Base-by-base conservation (phyloP, 2,113 vertebrate species). In the Aplodontia rufa region DNA sequence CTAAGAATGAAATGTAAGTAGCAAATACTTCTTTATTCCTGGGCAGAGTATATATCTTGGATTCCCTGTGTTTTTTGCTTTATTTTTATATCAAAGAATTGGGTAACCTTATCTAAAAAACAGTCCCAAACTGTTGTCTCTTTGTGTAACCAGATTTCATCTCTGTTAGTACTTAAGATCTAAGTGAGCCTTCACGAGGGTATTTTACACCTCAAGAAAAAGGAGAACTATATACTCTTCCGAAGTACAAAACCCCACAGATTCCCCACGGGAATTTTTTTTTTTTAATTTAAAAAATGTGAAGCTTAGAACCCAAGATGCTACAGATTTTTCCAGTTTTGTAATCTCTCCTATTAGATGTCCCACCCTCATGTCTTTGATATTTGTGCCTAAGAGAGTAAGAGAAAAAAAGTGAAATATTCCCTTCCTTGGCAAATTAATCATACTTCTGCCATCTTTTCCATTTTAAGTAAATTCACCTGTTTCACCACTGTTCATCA, bases 11-110 rank as follows among this genome's bases (percentile, higher is more conserved):
- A 62, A 80, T 11, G 55, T 79, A 89, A 94, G 75, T 13, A 68
- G 35, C 13, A 78, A 51, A 45, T 74, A 68, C 55, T 62, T 94
- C 20, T 76, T 76, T 81, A 92, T 71, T 94, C 32, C 32, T 96
- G 28, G 28, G 30, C 13, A 35, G 60, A 85, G 53, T 85, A 24
- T 66, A 49, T 87, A 30, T 86, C 20, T 14, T 66, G 22, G 10
- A 71, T 68, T n/a, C 17, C 40, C 4, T 89, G 17, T 42, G 8
- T 16, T 28, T 85, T 79, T 92, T 74, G 22, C 69, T 95, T 94
- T 62, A 86, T 82, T 93, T 28, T 55, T 82, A 0, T 49, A 42
- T 49, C 24, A 80, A 76, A 53, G 40, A 89, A n/a, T 69, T 87
- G 37, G 19, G 35, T 93, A 40, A 66, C 13, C 0, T 85, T 60